Base-by-base conservation (phyloP, 2,797 vertebrate species). In the Arrhamphus sclerolepis region DNA sequence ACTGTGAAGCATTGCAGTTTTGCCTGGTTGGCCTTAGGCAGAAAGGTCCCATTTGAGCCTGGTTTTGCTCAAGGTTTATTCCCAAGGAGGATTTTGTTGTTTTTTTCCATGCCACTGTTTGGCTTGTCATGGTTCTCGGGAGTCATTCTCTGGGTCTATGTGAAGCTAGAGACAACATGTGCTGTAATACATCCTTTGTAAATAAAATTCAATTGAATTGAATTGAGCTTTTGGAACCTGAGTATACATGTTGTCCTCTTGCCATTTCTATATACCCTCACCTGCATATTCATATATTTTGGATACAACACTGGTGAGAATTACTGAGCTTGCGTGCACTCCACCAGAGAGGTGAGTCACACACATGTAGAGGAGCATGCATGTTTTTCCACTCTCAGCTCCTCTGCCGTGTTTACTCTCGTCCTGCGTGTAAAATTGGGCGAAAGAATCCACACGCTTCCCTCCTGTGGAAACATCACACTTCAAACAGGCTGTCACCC, bases 401-500 rank as follows among this genome's bases (percentile, higher is more conserved):
- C 22, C 2, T 39, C 56, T 34, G 52, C 62, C 56, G 14, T 61
- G 28, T 76, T 70, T 62, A 20, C 49, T 42, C 47, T 52, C 59
- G 28, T 75, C 47, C 55, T 26, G 53, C 26, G 38, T 53, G 46
- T 52, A 69, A 78, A 70, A 61, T 50, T 44, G 64, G 56, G 59
- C 61, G 77, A 80, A 76, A 47, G 72, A 55, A 77, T 77, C 70
- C 74, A 70, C 43, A 67, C 24, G 16, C 31, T 24, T 42, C 26
- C 22, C 13, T 17, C 29, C 59, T 13, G 21, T 62, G 72, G 72
- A 80, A 81, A 70, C 77, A 78, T 77, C 62, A 11, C 54, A 64
- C 68, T 76, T 85, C 72, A 76, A 77, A 83, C 62, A 66, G 52
- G 18, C 69, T 72, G 79, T 66, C 72, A 60, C 72, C 66, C 63